phyloP scores from a whole-genome alignment of 1,140 invertebrate genomes.

The Odontomachus brunneus region DNA sequence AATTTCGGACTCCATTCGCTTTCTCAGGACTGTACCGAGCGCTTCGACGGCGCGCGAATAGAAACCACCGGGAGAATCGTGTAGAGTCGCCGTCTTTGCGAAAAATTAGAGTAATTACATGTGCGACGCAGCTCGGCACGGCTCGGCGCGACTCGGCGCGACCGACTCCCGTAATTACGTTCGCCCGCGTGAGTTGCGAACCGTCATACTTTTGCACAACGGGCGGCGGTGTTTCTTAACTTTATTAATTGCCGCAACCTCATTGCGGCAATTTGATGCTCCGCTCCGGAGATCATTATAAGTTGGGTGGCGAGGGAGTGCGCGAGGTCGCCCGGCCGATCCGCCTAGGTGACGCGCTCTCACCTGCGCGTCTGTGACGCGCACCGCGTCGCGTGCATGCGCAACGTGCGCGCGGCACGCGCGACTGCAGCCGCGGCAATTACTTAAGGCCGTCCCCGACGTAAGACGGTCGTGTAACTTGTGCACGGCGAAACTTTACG shows the following conservation, averaged over 20 bases:
- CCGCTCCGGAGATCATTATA: constrained; percentile 66
- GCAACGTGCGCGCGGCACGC: background rate
- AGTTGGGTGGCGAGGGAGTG: constrained; percentile 54
- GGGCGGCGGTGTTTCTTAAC: constrained; percentile 66
- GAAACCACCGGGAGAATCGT: no score
- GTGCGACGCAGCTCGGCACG: no score
- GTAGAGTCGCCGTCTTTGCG: background rate
- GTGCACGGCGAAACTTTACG: constrained; percentile 39
- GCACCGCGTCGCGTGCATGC: background rate
- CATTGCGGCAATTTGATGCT: constrained; percentile 70
- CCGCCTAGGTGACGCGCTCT: background rate
- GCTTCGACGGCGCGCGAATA: no score
- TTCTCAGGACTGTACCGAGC: no score
- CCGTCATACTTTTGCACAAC: constrained; percentile 47
- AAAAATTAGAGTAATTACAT: constrained; percentile 50
- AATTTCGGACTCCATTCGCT: no score
- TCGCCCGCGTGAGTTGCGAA: constrained; percentile 9
- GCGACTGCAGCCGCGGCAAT: constrained; percentile 44
- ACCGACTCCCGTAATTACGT: constrained; percentile 47
- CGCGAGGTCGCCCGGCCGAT: constrained; percentile 1
- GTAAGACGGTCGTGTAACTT: constrained; percentile 62
- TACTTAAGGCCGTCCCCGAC: constrained; percentile 56
- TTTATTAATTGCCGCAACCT: constrained; percentile 69
- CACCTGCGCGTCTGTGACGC: constrained; percentile 13
- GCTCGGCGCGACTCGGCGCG: background rate